These are phyloP conservation scores for Pomacea canaliculata DNA, from an alignment of 2,888 invertebrate genomes.

Conservation along the genomic window DNA sequence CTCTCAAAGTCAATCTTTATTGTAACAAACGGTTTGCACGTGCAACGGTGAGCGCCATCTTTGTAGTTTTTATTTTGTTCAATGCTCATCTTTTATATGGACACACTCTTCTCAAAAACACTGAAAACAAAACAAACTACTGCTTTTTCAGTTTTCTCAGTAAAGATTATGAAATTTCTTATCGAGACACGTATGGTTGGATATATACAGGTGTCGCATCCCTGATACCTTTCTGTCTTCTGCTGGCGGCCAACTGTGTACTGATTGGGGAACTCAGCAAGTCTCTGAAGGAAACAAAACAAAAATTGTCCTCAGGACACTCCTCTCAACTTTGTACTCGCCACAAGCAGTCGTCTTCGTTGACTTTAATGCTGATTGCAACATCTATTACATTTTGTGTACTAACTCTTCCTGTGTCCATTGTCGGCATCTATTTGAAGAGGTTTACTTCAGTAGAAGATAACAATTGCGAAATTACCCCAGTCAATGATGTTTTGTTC, in stretches of 20 bases:
- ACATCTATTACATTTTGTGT: not conserved
- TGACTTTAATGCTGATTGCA: too few species aligned
- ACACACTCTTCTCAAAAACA: not conserved
- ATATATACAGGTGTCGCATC: not conserved
- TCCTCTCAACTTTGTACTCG: not conserved
- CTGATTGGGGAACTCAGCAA: not conserved
- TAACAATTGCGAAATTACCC: not conserved
- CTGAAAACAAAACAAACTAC: not conserved
- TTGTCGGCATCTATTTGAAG: too few species aligned
- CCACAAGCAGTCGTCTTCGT: not conserved
- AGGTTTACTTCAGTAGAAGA: not conserved
- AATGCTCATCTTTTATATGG: slow-evolving; percentile 17
- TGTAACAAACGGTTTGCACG: not conserved
- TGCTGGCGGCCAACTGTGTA: slow-evolving; percentile 7
- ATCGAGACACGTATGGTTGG: not conserved
- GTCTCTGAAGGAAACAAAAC: slow-evolving; percentile 4
- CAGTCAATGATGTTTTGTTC: not conserved
- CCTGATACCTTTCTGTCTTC: slow-evolving; percentile 9
- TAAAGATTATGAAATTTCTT: slow-evolving; percentile 5
- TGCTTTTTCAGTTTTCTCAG: not conserved
- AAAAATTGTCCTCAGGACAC: not conserved
- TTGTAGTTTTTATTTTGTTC: not conserved
- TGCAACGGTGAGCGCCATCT: not conserved
- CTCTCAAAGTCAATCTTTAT: slow-evolving; percentile 8
- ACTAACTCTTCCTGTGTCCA: not conserved